Conservation (phyloP, 2,888 invertebrate genomes). For the Yponomeuta sedellus region DNA sequence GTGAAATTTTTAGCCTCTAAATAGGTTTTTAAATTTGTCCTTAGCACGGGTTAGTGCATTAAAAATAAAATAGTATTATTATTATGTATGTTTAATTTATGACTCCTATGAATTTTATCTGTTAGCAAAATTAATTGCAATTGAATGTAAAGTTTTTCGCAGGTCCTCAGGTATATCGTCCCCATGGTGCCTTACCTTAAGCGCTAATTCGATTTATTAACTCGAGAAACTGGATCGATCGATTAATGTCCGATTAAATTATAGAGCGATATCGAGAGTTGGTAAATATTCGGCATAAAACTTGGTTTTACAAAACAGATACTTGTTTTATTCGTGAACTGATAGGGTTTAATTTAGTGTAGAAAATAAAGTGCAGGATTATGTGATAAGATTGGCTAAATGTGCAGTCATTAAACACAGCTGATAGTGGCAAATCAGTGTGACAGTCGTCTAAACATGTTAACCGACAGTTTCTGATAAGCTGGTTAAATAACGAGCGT, state of each 20-base stretch:
- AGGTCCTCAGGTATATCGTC: neutral
- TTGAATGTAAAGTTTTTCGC: neutral
- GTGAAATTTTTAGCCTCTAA: no score
- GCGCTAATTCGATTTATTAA: constrained; percentile 40
- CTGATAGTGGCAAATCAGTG: constrained; percentile 19
- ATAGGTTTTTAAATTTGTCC: no score
- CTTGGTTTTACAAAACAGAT: neutral
- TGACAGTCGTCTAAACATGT: neutral
- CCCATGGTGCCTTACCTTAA: constrained; percentile 20
- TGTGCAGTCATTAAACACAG: constrained; percentile 4
- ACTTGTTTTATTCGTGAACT: neutral
- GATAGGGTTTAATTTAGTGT: neutral
- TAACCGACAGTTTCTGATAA: constrained; percentile 7
- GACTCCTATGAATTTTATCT: no score
- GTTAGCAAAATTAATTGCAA: no score
- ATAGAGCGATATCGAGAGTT: constrained; percentile 17
- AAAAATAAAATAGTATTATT: no score
- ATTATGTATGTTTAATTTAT: no score
- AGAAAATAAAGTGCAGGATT: neutral
- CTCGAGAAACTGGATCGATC: constrained; percentile 30
- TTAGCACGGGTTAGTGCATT: no score
- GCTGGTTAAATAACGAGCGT: neutral
- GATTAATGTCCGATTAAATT: constrained; percentile 30
- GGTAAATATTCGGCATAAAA: constrained; percentile 17
- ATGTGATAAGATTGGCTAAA: neutral